Evolutionary conservation across 1,140 invertebrate genomes (phyloP).

Genomic region (Drosophila equinoxialis): DNA sequence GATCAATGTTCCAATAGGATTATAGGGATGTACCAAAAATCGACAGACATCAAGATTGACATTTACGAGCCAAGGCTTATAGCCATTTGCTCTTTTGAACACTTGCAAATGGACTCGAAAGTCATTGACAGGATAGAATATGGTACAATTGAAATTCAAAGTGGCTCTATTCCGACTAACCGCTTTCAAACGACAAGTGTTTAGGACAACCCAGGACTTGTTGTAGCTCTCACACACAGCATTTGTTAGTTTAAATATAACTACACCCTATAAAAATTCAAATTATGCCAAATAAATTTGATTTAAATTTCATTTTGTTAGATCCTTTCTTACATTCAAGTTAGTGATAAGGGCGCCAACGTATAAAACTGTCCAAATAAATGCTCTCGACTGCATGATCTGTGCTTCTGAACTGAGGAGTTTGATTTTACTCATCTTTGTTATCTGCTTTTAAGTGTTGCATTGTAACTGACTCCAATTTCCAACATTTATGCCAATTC

Average conservation of each 20-base stretch:
- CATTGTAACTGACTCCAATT: no score
- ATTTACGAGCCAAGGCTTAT: slow-evolving; percentile 32
- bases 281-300: no score
- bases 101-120: slow-evolving; percentile 6
- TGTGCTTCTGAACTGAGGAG: no score
- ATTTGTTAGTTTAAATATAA: slow-evolving; percentile 30
- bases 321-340: no score
- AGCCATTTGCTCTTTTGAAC: slow-evolving; percentile 26
- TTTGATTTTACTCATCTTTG: no score
- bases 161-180: neutral
- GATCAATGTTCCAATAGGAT: slow-evolving; percentile 1
- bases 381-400: no score
- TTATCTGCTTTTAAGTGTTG: no score
- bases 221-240: neutral
- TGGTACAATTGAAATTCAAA: slow-evolving; percentile 21
- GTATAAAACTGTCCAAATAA: no score
- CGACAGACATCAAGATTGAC: slow-evolving; percentile 17
- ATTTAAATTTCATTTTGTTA: no score
- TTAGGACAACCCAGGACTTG: slow-evolving; percentile 25
- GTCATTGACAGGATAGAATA: slow-evolving; percentile 8
- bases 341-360: no score
- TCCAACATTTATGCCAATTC: no score
- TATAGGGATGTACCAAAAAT: neutral
- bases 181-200: slow-evolving; percentile 30
- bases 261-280: slow-evolving; percentile 6